Evolutionary conservation across 2,888 invertebrate genomes (phyloP).

Genomic region (Lasioglossum leucozonium): DNA sequence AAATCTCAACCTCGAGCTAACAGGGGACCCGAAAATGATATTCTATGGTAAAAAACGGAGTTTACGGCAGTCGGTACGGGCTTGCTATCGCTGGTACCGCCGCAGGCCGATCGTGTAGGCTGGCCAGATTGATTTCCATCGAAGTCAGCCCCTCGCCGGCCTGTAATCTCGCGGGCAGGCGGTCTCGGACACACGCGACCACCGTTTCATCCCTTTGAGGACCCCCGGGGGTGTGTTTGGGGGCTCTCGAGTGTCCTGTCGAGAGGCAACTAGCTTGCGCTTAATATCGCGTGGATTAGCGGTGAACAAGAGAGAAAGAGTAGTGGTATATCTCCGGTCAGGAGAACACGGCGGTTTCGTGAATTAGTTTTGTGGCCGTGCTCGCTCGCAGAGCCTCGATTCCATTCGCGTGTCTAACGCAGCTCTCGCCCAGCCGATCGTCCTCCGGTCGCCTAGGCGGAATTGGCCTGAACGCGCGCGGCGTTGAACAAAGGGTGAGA

Average conservation of each 20-base stretch:
- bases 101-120: constrained; percentile 54
- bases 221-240: constrained; percentile 60
- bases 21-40: not conserved
- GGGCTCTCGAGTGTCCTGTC: constrained; percentile 23
- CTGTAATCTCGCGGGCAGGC: constrained; percentile 78
- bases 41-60: not conserved
- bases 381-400: not conserved
- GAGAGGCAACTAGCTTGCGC: constrained; percentile 36
- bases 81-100: constrained; percentile 44
- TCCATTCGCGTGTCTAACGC: constrained; percentile 29
- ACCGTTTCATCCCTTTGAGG: constrained; percentile 47
- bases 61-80: constrained; percentile 19
- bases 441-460: not conserved
- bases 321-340: not conserved
- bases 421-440: constrained; percentile 8
- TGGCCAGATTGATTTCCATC: constrained; percentile 79
- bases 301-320: not conserved
- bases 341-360: not conserved
- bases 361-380: constrained; percentile 6
- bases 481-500: constrained; percentile 34
- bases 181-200: constrained; percentile 77
- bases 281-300: constrained; percentile 35
- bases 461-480: not conserved
- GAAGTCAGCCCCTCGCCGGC: constrained; percentile 67
- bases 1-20: too few species aligned